These are phyloP conservation scores for Perodicticus potto DNA, from an alignment of 2,797 vertebrate species.

Conservation along the genomic window DNA sequence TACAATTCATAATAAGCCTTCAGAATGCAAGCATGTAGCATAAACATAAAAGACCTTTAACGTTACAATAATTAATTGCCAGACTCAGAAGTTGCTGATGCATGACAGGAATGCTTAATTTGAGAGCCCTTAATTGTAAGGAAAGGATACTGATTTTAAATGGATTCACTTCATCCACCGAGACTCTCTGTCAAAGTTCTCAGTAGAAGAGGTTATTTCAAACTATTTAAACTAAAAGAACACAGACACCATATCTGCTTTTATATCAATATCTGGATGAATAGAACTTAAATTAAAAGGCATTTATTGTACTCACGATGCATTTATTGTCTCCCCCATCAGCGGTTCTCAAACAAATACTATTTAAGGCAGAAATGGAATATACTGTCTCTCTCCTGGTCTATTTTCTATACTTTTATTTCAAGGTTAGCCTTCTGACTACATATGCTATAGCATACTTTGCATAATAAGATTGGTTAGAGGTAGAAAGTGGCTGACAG, in stretches of 20 bases:
- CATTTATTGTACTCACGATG: background rate
- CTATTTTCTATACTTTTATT: background rate
- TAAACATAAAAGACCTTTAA: slow-evolving; percentile 82
- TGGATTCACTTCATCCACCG: slow-evolving; percentile 23
- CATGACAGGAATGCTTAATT: slow-evolving; percentile 73
- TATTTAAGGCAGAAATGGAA: background rate
- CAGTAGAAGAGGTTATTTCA: slow-evolving; percentile 54
- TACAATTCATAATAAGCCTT: slow-evolving; percentile 74
- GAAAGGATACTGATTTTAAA: slow-evolving; percentile 64
- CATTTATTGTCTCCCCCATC: background rate
- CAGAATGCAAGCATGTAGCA: slow-evolving; percentile 26
- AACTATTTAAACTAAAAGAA: slow-evolving; percentile 31
- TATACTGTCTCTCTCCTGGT: background rate
- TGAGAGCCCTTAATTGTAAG: slow-evolving; percentile 49
- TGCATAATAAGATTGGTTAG: background rate
- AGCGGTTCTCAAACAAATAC: background rate
- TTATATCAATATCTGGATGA: slow-evolving; percentile 44
- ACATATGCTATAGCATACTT: background rate
- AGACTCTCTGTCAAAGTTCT: slow-evolving; percentile 54
- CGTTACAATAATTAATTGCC: slow-evolving; percentile 77
- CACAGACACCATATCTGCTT: background rate
- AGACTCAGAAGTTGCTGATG: slow-evolving; percentile 63
- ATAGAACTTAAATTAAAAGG: background rate
- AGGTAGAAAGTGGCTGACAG: background rate
- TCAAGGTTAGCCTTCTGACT: background rate